Evolutionary conservation across 2,888 invertebrate species (phyloP).

Genomic region (Sarcophaga carnaria): DNA sequence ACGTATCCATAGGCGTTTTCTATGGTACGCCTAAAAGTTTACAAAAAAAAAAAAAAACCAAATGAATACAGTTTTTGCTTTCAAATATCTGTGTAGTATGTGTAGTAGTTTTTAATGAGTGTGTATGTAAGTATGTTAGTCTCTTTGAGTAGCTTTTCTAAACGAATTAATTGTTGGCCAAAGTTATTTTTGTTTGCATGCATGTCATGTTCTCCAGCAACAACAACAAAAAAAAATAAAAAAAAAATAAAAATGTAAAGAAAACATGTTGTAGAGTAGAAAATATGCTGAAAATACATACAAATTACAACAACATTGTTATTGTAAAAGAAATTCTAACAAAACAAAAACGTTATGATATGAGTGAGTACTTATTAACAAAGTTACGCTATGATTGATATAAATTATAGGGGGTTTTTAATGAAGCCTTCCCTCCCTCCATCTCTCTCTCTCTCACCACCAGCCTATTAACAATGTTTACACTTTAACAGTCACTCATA

Average conservation of each 20-base stretch:
- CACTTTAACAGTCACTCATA: background rate
- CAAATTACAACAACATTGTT: conserved; percentile 2
- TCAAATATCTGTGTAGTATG: background rate
- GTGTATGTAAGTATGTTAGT: background rate
- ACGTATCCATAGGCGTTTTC: conserved; percentile 39
- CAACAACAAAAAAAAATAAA: too few relatives aligned
- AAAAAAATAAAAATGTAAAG: too few relatives aligned
- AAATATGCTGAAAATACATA: background rate
- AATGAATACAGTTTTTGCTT: background rate
- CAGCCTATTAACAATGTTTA: background rate
- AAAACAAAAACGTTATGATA: conserved; percentile 23
- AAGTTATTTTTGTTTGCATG: conserved; percentile 57
- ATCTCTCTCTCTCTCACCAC: background rate
- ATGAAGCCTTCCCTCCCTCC: background rate
- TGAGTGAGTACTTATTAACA: conserved; percentile 45
- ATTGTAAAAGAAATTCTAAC: conserved; percentile 15
- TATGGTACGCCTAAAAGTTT: conserved; percentile 53
- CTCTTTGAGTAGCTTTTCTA: background rate
- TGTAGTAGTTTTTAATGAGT: background rate
- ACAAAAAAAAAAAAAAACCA: background rate
- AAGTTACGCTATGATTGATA: conserved; percentile 59
- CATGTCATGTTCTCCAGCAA: conserved; percentile 36
- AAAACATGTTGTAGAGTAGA: background rate
- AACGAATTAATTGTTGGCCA: conserved; percentile 57
- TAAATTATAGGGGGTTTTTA: conserved; percentile 50